These are phyloP conservation scores for Hylyphantes graminicola DNA, from an alignment of 1,140 invertebrate genomes.

Conservation along the genomic window DNA sequence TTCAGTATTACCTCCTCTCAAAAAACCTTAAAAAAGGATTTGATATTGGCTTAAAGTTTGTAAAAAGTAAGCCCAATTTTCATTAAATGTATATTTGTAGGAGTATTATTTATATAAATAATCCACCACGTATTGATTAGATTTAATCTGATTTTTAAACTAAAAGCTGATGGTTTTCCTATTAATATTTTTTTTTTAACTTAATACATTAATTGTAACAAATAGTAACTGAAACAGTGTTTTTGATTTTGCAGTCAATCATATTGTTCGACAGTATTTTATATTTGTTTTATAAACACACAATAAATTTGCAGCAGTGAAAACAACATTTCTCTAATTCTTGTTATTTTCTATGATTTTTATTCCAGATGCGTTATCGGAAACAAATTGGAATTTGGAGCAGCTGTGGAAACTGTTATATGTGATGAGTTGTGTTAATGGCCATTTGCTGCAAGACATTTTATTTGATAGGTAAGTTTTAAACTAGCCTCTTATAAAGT, in stretches of 20 bases:
- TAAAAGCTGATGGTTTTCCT: no score
- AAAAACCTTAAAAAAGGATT: conserved; percentile 65
- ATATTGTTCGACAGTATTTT: no score
- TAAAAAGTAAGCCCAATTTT: conserved; percentile 64
- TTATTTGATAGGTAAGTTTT: conserved; percentile 57
- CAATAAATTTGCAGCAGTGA: no score
- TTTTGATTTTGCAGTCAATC: no score
- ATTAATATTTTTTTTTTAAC: no score
- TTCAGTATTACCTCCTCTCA: conserved; percentile 66
- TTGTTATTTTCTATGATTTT: neutral
- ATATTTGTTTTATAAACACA: no score
- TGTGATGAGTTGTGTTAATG: conserved; percentile 65
- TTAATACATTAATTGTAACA: no score
- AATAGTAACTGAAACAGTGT: no score
- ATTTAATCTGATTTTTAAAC: no score
- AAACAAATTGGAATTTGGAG: conserved; percentile 64
- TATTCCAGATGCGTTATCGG: conserved; percentile 26
- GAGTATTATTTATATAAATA: no score
- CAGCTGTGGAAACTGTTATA: conserved; percentile 66
- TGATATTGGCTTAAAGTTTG: conserved; percentile 65
- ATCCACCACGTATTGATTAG: no score
- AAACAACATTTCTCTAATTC: neutral
- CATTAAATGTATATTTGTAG: no score
- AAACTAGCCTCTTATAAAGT: neutral
- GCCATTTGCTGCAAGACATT: conserved; percentile 65